Percentiles rank a stretch among this genome's conserved stretches.
These are phyloP conservation scores for Pyxicephalus adspersus DNA, from an alignment of 2,113 vertebrate genomes.

Conservation along the genomic window DNA sequence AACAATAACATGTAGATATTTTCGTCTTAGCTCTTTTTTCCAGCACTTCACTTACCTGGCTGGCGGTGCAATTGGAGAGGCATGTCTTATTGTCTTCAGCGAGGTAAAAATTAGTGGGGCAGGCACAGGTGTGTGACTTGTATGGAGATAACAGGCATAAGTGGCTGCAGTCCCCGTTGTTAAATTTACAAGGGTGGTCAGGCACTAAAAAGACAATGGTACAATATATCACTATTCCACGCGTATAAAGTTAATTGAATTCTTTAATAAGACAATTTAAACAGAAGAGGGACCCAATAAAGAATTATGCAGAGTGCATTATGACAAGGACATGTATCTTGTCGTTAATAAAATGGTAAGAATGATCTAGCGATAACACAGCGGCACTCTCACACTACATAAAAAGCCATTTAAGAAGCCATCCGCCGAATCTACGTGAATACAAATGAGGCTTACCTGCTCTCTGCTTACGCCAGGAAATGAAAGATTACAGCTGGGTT, in stretches of 20 bases:
- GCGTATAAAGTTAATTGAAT: slow-evolving; percentile 51
- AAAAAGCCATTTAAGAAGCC: slow-evolving; percentile 46
- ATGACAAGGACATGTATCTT: slow-evolving; percentile 54
- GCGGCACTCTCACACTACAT: slow-evolving; percentile 26
- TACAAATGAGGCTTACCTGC: slow-evolving; percentile 45
- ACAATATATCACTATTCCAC: slow-evolving; percentile 39
- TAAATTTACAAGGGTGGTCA: slow-evolving; percentile 89
- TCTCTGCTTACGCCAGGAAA: slow-evolving; percentile 24
- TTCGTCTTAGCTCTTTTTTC: not conserved
- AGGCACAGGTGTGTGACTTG: slow-evolving; percentile 87
- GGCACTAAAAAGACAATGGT: slow-evolving; percentile 74
- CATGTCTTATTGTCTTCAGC: slow-evolving; percentile 92
- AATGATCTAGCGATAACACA: slow-evolving; percentile 27
- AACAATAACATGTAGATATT: not conserved
- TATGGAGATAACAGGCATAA: slow-evolving; percentile 91
- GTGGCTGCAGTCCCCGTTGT: slow-evolving; percentile 96
- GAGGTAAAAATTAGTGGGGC: slow-evolving; percentile 97
- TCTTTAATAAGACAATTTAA: slow-evolving; percentile 48
- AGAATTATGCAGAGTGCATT: slow-evolving; percentile 45
- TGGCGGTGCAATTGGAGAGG: slow-evolving; percentile 96
- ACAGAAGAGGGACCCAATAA: slow-evolving; percentile 46
- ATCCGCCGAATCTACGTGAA: slow-evolving; percentile 10
- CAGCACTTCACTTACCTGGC: slow-evolving; percentile 81
- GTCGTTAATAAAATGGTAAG: slow-evolving; percentile 46
- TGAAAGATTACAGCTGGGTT: slow-evolving; percentile 29